Evolutionary conservation across 2,113 vertebrate species (phyloP).

Genomic region (Calidris pugnax): DNA sequence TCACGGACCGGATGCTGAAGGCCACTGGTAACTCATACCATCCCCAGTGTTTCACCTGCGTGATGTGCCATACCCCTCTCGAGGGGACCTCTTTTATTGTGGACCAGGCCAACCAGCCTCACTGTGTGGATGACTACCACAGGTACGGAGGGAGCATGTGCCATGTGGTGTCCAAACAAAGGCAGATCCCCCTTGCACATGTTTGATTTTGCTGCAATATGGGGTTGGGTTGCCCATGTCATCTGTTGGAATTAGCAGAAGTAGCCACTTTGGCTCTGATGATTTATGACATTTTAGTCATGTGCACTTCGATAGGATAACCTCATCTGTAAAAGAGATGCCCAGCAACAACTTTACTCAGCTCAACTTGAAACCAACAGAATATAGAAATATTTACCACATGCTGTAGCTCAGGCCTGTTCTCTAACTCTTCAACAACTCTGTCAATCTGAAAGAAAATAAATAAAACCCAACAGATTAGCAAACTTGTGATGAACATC

Average conservation of each 20-base stretch:
- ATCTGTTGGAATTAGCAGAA: background rate
- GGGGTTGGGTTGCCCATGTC: background rate
- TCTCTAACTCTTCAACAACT: conserved; percentile 90
- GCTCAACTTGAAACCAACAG: background rate
- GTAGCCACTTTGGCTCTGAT: background rate
- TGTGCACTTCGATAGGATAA: background rate
- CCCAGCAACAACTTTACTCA: background rate
- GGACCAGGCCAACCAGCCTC: conserved; percentile 90
- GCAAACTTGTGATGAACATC: background rate
- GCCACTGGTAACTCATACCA: conserved; percentile 94
- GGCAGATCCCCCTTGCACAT: background rate
- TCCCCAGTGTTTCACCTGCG: conserved; percentile 92
- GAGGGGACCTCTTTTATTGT: conserved; percentile 95
- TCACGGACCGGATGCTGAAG: conserved; percentile 92
- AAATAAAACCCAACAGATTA: background rate
- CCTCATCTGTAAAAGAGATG: background rate
- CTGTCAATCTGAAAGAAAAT: conserved; percentile 84
- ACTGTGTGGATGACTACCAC: conserved; percentile 96
- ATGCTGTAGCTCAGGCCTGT: conserved; percentile 91
- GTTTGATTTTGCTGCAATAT: background rate
- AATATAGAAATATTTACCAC: conserved; percentile 76
- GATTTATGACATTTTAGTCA: background rate
- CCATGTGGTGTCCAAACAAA: background rate
- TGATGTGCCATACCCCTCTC: conserved; percentile 86
- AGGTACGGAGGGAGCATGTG: conserved; percentile 67